A percentile compares a stretch with the other conserved stretches of the same genome.
phyloP scores from a whole-genome alignment of 2,888 invertebrate genomes.

The Lithosia quadra region DNA sequence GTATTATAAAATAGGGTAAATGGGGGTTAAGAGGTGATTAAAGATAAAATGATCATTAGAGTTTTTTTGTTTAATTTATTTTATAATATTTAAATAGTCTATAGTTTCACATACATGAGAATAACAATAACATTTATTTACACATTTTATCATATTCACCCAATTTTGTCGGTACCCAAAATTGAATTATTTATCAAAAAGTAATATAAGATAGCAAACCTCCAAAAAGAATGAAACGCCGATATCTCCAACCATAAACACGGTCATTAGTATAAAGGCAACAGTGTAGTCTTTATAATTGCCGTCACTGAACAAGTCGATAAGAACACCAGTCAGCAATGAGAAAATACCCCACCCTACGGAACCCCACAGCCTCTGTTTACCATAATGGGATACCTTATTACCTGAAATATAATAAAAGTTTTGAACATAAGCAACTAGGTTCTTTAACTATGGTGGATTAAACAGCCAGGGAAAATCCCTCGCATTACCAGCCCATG shows the following conservation, averaged over 20 bases:
- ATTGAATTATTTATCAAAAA: neutral
- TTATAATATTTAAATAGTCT: no score
- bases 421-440: neutral
- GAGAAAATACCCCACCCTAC: slow-evolving; percentile 95
- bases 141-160: no score
- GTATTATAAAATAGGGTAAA: no score
- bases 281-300: slow-evolving; percentile 91
- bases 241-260: slow-evolving; percentile 89
- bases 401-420: slow-evolving; percentile 85
- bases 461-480: neutral
- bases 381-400: slow-evolving; percentile 92
- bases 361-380: slow-evolving; percentile 95
- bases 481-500: neutral
- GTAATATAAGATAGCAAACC: slow-evolving; percentile 65
- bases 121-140: no score
- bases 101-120: no score
- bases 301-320: slow-evolving; percentile 91
- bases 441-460: neutral
- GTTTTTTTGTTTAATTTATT: no score
- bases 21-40: no score
- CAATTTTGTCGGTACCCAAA: no score
- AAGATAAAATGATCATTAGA: no score
- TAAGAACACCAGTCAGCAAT: slow-evolving; percentile 91
- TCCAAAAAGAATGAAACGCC: slow-evolving; percentile 89
- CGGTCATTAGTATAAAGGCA: slow-evolving; percentile 92